Evolutionary conservation across 2,113 vertebrate species (phyloP), one percentile per base, ranked within the genome.

Genomic region (Crotalus tigris): DNA sequence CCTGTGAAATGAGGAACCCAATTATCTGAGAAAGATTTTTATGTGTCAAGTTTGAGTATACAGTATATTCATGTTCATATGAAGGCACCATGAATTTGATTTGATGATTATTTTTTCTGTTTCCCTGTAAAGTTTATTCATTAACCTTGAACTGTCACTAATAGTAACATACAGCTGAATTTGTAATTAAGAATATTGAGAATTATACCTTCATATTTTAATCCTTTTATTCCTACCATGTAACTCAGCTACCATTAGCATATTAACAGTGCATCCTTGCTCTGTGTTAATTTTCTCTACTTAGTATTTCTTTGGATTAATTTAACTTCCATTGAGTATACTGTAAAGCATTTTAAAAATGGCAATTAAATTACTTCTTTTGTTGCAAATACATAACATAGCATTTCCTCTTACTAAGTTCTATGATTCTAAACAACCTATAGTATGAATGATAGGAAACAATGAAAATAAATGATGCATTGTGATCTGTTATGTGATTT

Each of bases 341-440:
- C 81, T 92, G 93, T 93, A 95, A 92, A 92, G 39, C 19, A 88
- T 64, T 93, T 90, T 90, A 93, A 95, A 95, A 95, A 61, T 92
- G 94, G 85, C 91, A 92, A 39, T 91, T 51, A 94, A 89, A 91
- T 94, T 95, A 95, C n/a, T 94, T 58, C 46, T 95, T 69, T 64
- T 93, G 92, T 93, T 96, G 90, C 94, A 93, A 94, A 93, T 85
- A 44, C 81, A 21, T 64, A 94, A 94, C 90, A 96, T 90, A 55
- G 55, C 1, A 21, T 88, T 91, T 55, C 53, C 94, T 96, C 94
- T 96, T 89, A 91, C 95, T 97, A 88, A 95, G 93, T 95, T 1
- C 0, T 58, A 90, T 91, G 94, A 93, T 85, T 95, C 94, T 86
- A 92, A 88, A 23, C 54, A 91, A 92, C 93, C 94, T 90, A 55